Evolutionary conservation across 2,888 invertebrate species (phyloP).

Genomic region (Anthophora plumipes): DNA sequence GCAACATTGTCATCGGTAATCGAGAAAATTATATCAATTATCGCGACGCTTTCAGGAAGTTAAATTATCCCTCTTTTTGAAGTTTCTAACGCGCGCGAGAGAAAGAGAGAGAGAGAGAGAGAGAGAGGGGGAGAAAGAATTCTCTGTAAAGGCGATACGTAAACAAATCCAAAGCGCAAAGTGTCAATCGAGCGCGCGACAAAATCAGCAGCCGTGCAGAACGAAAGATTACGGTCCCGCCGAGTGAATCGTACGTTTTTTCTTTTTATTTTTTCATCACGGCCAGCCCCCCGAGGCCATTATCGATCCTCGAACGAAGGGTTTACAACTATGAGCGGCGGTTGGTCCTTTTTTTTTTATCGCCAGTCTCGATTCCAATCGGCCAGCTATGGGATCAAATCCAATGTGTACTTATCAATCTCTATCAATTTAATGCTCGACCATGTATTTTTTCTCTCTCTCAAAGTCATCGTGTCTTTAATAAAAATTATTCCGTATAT

Average conservation of each 20-base stretch:
- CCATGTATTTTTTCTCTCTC: constrained; percentile 24
- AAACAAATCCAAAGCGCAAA: constrained; percentile 22
- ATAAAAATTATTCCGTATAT: not conserved
- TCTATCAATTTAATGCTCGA: constrained; percentile 27
- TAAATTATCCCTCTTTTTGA: not conserved
- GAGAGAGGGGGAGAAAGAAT: too few relatives aligned
- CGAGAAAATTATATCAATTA: not conserved
- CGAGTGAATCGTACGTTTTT: constrained; percentile 43
- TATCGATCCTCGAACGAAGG: constrained; percentile 47
- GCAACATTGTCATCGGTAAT: not conserved
- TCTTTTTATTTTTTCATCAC: constrained; percentile 28
- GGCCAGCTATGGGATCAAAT: constrained; percentile 2
- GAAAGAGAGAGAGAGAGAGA: too few relatives aligned
- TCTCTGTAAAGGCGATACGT: not conserved
- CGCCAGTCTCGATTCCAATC: constrained; percentile 12
- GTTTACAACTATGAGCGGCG: constrained; percentile 35
- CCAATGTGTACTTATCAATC: constrained; percentile 24
- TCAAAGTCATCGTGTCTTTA: not conserved
- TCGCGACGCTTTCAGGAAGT: not conserved
- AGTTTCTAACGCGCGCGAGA: not conserved
- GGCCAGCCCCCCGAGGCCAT: constrained; percentile 33
- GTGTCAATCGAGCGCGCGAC: constrained; percentile 42
- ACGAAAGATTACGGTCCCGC: constrained; percentile 46
- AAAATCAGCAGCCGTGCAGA: constrained; percentile 41
- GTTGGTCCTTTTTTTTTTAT: constrained; percentile 38